Base-by-base conservation (phyloP, 2,888 invertebrate species). In the Chorisops tibialis region DNA sequence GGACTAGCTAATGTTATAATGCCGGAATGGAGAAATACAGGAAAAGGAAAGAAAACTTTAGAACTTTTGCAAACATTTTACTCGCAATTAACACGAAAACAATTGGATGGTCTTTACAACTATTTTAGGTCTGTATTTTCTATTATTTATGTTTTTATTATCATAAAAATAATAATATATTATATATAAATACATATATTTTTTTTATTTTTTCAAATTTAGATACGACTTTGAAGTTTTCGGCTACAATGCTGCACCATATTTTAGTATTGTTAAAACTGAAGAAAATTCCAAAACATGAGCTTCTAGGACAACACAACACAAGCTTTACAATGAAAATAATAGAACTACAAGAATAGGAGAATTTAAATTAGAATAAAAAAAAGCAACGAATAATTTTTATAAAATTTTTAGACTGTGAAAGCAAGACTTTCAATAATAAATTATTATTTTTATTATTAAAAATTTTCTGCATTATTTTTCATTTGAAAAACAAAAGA, bases 211-310 rank as follows among this genome's bases (percentile, higher is more conserved):
- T 83, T 82, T 30, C 81, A n/a, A n/a, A n/a, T n/a, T 30, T 30
- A 91, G 91, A 76, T 85, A 89, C 73, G 95, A 95, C 78, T 93
- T 93, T 77, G 85, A 87, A 74, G 81, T 95, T 65, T 95, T 95
- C 80, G 90, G 88, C 73, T 95, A 94, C 75, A 87, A 88, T 63
- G 81, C 89, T 71, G 83, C 85, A 68, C 85, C 83, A 67, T 90
- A 87, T 74, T 79, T 88, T 70, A 84, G 86, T 69, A 79, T 86
- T 69, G 83, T 81, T 30, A 56, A 61, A 9, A 73, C 76, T 68
- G 75, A 77, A 24, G 77, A 66, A 39, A 59, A 47, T 38, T 43
- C 52, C 11, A 51, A 51, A 30, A 39, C 24, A 12, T 22, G 21
- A 19, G 38, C 38, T 37, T 35, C 37, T 43, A 9, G 11, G 9